Conservation (phyloP, 2,797 vertebrate species). For the Sebastes vulpes region DNA sequence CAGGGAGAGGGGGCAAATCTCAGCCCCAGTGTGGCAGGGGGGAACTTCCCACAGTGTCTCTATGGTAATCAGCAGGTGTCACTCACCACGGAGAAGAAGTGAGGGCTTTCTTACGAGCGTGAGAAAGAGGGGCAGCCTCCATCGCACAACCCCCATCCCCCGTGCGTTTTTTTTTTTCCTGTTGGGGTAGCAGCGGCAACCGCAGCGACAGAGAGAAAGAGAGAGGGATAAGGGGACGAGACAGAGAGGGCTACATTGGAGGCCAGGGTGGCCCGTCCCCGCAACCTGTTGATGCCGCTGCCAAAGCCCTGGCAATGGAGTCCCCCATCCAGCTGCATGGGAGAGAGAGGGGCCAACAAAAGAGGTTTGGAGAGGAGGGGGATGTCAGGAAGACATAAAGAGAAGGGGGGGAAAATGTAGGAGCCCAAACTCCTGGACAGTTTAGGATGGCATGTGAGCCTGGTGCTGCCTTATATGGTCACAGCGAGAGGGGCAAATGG, state of each 20-base stretch:
- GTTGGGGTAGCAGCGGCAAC: constrained; percentile 78
- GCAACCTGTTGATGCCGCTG: constrained; percentile 87
- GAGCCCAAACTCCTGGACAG: constrained; percentile 59
- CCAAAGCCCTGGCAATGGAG: constrained; percentile 77
- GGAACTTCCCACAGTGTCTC: constrained; percentile 89
- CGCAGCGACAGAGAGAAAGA: constrained; percentile 73
- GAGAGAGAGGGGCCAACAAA: constrained; percentile 55
- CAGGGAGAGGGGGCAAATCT: constrained; percentile 81
- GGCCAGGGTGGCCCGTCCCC: constrained; percentile 80
- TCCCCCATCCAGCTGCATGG: constrained; percentile 82
- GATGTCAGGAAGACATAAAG: constrained; percentile 53
- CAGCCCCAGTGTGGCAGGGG: constrained; percentile 81
- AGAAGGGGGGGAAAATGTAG: constrained; percentile 37
- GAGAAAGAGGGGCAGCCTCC: constrained; percentile 89
- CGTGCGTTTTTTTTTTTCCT: constrained; percentile 60
- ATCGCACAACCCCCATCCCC: constrained; percentile 56
- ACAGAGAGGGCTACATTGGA: constrained; percentile 76
- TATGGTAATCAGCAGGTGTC: constrained; percentile 97
- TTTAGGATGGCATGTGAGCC: constrained; percentile 67
- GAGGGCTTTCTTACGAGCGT: constrained; percentile 92
- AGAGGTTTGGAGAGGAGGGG: constrained; percentile 38
- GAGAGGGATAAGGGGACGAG: constrained; percentile 76
- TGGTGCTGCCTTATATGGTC: constrained; percentile 59
- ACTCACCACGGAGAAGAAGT: constrained; percentile 89
- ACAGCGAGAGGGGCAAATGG: constrained; percentile 38